Evolutionary conservation across 2,113 vertebrate genomes (phyloP).

Genomic region (Ancistrus triradiatus): DNA sequence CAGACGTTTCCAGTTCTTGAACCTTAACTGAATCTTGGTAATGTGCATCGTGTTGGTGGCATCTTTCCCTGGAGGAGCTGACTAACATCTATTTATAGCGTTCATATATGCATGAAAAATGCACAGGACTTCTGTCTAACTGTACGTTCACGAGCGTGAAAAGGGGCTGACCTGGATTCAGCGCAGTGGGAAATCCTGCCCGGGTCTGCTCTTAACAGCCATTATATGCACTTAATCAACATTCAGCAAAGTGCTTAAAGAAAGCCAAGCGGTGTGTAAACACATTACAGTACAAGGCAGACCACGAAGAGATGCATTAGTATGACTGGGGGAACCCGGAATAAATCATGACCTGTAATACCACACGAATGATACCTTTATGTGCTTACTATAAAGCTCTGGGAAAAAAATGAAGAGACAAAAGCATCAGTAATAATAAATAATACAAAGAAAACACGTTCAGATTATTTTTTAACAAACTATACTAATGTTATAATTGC

Average conservation of each 20-base stretch:
- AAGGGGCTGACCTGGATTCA: conserved; percentile 49
- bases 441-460: too few species aligned
- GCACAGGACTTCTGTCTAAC: conserved; percentile 46
- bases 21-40: not conserved
- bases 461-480: too few species aligned
- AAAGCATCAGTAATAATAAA: too few species aligned
- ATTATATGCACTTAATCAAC: conserved; percentile 35
- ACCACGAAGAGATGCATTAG: conserved; percentile 7
- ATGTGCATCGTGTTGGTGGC: not conserved
- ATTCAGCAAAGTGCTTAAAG: conserved; percentile 5
- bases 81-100: conserved; percentile 33
- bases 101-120: conserved; percentile 31
- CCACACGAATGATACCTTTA: too few species aligned
- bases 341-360: too few species aligned
- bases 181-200: conserved; percentile 41
- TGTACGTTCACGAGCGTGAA: conserved; percentile 49
- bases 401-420: too few species aligned
- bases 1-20: not conserved
- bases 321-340: not conserved
- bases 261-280: conserved; percentile 4
- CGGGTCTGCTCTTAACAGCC: conserved; percentile 45
- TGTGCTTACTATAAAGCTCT: too few species aligned
- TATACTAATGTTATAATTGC: too few species aligned
- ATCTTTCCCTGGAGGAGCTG: conserved; percentile 5
- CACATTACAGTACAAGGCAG: not conserved